phyloP scores from a whole-genome alignment of 2,113 vertebrate genomes.

The Oostethus manadensis region DNA sequence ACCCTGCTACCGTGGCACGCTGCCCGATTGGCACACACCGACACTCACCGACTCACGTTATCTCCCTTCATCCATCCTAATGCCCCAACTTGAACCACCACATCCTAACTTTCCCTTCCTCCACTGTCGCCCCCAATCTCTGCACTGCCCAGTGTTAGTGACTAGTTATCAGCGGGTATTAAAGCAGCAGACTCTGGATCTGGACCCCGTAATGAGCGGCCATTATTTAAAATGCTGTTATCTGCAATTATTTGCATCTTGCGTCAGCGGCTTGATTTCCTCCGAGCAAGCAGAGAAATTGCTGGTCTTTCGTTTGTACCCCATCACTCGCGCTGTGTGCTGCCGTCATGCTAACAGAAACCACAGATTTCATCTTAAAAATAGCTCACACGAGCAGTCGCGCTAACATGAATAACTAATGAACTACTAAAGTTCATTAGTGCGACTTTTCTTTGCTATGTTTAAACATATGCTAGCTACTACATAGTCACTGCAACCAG shows the following conservation, averaged over 20 bases:
- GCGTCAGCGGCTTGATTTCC: constrained; percentile 12
- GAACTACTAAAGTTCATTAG: too few species aligned
- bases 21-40: constrained; percentile 20
- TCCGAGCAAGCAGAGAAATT: neutral
- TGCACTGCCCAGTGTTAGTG: neutral
- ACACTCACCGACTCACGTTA: constrained; percentile 21
- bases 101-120: too few species aligned
- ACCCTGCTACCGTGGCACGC: constrained; percentile 30
- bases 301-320: constrained; percentile 8
- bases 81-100: constrained; percentile 3
- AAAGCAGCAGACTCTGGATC: constrained; percentile 37
- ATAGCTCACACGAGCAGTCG: too few species aligned
- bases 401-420: too few species aligned
- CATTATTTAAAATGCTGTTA: constrained; percentile 50
- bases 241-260: constrained; percentile 46
- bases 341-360: too few species aligned
- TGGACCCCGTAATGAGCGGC: constrained; percentile 41
- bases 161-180: constrained; percentile 47
- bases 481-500: too few species aligned
- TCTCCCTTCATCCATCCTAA: constrained; percentile 17
- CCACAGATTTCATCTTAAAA: too few species aligned
- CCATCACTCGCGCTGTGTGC: constrained; percentile 14
- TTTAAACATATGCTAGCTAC: too few species aligned
- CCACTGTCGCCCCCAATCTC: too few species aligned
- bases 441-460: too few species aligned